These are phyloP conservation scores for Eilema depressum DNA, from an alignment of 2,888 invertebrate species.

Conservation along the genomic window DNA sequence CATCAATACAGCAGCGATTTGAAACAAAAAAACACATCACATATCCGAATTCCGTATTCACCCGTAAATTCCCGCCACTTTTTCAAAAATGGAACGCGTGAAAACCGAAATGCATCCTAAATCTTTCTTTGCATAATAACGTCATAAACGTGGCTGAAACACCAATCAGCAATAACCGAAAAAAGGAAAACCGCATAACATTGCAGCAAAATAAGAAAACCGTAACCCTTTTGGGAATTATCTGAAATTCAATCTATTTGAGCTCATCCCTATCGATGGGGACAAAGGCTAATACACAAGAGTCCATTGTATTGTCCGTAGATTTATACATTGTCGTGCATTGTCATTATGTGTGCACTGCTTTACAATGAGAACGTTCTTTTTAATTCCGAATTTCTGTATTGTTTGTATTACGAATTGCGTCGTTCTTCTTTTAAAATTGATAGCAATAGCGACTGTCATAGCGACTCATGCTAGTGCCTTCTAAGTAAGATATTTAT, in stretches of 20 bases:
- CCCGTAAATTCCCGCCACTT: background rate
- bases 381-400: constrained; percentile 69
- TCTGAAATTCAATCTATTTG: constrained; percentile 84
- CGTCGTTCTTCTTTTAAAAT: constrained; percentile 24
- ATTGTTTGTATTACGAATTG: constrained; percentile 41
- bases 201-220: constrained; percentile 73
- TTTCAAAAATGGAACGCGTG: constrained; percentile 35
- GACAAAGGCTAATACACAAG: constrained; percentile 79
- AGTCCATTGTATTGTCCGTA: constrained; percentile 76
- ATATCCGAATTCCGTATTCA: background rate
- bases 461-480: constrained; percentile 2
- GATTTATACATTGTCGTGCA: constrained; percentile 81
- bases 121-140: constrained; percentile 51
- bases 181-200: constrained; percentile 55
- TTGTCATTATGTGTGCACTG: constrained; percentile 82
- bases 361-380: constrained; percentile 72
- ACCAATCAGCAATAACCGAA: constrained; percentile 54
- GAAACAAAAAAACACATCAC: constrained; percentile 9
- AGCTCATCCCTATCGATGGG: constrained; percentile 79
- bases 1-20: constrained; percentile 23
- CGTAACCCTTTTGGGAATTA: constrained; percentile 75
- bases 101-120: constrained; percentile 45
- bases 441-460: constrained; percentile 31
- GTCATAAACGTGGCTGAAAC: constrained; percentile 52
- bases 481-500: constrained; percentile 4